These are phyloP conservation scores for Tragelaphus imberbis DNA, from an alignment of 2,113 vertebrate genomes.

Conservation along the genomic window DNA sequence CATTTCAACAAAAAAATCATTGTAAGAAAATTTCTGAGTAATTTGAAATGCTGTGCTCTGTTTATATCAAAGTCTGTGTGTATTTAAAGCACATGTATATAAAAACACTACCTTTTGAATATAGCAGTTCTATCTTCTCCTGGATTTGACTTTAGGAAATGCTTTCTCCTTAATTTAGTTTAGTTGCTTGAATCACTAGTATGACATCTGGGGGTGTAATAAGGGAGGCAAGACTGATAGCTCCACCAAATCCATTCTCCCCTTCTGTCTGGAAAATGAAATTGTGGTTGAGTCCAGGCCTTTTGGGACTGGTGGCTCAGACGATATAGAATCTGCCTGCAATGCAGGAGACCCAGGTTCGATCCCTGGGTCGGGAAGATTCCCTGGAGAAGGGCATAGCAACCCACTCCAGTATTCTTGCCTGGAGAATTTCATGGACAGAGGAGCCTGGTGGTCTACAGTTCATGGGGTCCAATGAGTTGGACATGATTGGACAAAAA, in stretches of 20 bases:
- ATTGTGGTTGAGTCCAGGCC: background rate
- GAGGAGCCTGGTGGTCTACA: background rate
- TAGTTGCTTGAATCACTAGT: background rate
- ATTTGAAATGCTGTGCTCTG: background rate
- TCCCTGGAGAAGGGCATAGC: background rate
- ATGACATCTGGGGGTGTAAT: background rate
- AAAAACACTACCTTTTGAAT: background rate
- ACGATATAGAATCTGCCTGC: background rate
- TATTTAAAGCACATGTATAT: background rate
- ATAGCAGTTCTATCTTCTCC: background rate
- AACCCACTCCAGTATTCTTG: background rate
- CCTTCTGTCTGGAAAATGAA: background rate
- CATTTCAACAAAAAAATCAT: background rate
- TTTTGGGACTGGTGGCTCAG: background rate
- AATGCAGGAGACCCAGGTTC: background rate
- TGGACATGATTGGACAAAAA: background rate
- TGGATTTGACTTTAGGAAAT: constrained; percentile 7
- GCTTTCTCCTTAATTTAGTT: background rate
- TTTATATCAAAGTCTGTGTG: background rate
- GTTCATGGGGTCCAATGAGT: background rate
- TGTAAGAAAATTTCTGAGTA: background rate
- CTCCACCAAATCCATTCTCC: background rate
- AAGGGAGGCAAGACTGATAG: background rate
- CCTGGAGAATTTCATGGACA: background rate
- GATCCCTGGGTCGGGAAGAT: background rate